Conservation (phyloP, 2,797 vertebrate genomes). For the Hipposideros larvatus region DNA sequence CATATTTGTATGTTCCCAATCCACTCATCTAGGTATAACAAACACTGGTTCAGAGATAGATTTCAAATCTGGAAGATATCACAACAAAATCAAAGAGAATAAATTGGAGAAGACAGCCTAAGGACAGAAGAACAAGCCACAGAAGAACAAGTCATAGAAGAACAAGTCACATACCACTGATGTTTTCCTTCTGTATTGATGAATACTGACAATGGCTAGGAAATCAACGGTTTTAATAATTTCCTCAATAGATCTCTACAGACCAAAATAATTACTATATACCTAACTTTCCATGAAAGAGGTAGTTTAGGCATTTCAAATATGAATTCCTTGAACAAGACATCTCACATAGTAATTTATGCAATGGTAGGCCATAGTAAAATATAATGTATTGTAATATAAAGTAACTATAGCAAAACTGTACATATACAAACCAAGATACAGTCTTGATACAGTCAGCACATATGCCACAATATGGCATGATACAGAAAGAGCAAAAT, state of each 20-base stretch:
- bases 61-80: background rate
- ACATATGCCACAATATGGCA: background rate
- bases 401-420: conserved; percentile 36
- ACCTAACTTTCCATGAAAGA: background rate
- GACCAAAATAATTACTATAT: background rate
- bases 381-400: background rate
- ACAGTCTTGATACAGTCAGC: background rate
- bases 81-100: background rate
- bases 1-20: background rate
- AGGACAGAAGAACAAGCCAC: background rate
- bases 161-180: background rate
- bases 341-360: conserved; percentile 22
- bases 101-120: background rate
- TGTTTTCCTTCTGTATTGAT: background rate
- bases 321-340: background rate
- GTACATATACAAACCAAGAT: background rate
- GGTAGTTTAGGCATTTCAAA: background rate
- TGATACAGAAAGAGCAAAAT: conserved; percentile 46
- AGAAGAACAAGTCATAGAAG: background rate
- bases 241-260: background rate
- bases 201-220: background rate
- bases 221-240: background rate
- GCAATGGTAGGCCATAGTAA: background rate
- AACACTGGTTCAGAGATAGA: background rate
- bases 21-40: background rate